Percentiles rank a stretch among this genome's conserved stretches.
Conservation (phyloP, 2,113 vertebrate genomes). For the Macrotus californicus region DNA sequence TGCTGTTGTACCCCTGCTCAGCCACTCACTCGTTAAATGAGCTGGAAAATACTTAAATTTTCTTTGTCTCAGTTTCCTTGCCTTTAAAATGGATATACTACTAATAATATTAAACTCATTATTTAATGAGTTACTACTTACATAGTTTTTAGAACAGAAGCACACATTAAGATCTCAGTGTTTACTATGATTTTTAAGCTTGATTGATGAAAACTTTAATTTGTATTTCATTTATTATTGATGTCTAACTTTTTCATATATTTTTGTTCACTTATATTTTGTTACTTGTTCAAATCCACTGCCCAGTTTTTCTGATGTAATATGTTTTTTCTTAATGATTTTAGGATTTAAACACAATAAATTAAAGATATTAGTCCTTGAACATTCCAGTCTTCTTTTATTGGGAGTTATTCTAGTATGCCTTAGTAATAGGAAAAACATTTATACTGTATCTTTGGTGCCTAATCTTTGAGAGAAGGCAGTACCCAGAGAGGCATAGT, state of each 20-base stretch:
- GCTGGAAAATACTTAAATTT: neutral
- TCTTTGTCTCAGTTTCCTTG: neutral
- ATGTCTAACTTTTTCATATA: neutral
- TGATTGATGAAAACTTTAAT: neutral
- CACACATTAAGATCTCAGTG: neutral
- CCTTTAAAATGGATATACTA: neutral
- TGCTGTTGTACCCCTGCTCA: neutral
- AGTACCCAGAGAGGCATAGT: neutral
- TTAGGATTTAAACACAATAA: neutral
- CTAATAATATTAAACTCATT: neutral
- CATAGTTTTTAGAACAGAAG: neutral
- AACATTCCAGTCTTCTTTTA: neutral
- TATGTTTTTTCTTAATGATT: neutral
- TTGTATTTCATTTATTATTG: neutral
- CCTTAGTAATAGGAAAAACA: neutral
- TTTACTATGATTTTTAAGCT: conserved; percentile 10
- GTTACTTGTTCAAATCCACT: neutral
- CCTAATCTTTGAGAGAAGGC: neutral
- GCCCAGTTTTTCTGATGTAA: neutral
- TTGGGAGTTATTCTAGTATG: neutral
- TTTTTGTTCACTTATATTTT: conserved; percentile 8
- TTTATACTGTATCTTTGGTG: neutral
- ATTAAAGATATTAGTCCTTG: neutral
- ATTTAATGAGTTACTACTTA: neutral
- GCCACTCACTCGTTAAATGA: neutral